Evolutionary conservation across 2,888 invertebrate species (phyloP).

Genomic region (Sepiola atlantica): DNA sequence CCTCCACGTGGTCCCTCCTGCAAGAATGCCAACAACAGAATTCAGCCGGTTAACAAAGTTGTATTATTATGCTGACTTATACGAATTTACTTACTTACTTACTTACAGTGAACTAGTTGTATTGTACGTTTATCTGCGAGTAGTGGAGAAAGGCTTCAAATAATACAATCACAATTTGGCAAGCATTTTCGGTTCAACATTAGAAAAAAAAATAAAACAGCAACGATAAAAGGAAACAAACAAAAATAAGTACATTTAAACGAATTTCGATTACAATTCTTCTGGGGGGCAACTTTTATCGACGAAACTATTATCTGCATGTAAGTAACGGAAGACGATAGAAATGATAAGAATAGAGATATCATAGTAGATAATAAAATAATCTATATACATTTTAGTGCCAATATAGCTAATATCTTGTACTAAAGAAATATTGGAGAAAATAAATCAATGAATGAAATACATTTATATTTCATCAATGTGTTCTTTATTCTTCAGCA

Average conservation of each 20-base stretch:
- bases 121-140: background rate
- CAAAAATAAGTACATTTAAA: background rate
- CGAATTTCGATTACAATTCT: background rate
- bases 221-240: background rate
- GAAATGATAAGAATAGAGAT: background rate
- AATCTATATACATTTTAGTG: background rate
- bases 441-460: slow-evolving; percentile 11
- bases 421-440: background rate
- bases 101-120: background rate
- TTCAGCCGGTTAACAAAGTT: too few relatives aligned
- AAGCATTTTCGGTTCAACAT: background rate
- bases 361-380: background rate
- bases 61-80: too few relatives aligned
- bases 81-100: too few relatives aligned
- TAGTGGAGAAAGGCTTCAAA: background rate
- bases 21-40: too few relatives aligned
- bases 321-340: background rate
- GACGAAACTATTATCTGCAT: background rate
- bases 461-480: background rate
- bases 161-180: background rate
- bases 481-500: background rate
- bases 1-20: too few relatives aligned
- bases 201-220: background rate
- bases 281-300: background rate
- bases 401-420: background rate